Conservation (phyloP, 2,888 invertebrate genomes). For the Torymus tubicola region DNA sequence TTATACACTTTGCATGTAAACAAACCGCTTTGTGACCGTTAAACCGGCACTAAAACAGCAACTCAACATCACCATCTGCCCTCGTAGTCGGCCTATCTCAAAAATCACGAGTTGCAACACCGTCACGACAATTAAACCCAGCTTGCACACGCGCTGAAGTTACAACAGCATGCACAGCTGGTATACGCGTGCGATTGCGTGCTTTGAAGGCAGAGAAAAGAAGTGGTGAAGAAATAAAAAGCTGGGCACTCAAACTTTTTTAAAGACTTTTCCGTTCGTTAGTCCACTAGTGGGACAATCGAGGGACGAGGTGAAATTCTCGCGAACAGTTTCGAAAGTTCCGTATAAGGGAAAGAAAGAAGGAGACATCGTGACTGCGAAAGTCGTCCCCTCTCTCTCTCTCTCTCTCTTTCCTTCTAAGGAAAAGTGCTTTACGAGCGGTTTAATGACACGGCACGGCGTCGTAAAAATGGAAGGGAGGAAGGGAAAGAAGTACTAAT, state of each 20-base stretch:
- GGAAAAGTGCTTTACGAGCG: conserved; percentile 51
- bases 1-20: no score
- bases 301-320: conserved; percentile 10
- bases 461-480: conserved; percentile 35
- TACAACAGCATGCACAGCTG: neutral
- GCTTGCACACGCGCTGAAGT: no score
- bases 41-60: no score
- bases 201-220: neutral
- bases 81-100: no score
- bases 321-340: neutral
- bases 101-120: no score
- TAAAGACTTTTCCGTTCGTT: conserved; percentile 52
- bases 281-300: conserved; percentile 28
- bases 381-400: conserved; percentile 9
- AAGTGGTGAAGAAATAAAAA: neutral
- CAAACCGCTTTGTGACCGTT: no score
- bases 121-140: no score
- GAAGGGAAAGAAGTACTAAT: conserved; percentile 30
- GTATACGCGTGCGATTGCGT: no score
- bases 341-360: neutral
- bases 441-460: conserved; percentile 50
- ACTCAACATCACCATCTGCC: no score
- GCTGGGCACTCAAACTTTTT: conserved; percentile 6
- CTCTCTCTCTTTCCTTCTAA: neutral
- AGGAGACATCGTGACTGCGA: neutral